These are phyloP conservation scores for Scopus umbretta DNA, from an alignment of 2,113 vertebrate genomes.

Conservation along the genomic window DNA sequence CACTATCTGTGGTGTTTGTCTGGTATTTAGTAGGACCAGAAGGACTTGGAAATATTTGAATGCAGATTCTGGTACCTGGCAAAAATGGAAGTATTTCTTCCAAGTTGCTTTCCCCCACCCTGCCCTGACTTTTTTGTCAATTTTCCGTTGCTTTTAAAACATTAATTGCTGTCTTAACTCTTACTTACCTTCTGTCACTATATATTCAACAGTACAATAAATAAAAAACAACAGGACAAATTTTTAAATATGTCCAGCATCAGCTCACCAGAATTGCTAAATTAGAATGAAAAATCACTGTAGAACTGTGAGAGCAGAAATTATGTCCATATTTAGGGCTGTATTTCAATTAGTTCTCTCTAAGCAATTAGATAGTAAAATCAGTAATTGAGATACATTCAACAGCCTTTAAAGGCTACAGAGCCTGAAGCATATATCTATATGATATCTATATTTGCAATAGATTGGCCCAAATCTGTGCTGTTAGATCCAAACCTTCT, in stretches of 20 bases:
- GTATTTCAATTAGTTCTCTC: neutral
- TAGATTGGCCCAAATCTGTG: neutral
- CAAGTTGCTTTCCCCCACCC: neutral
- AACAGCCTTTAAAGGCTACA: neutral
- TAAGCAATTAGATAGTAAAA: constrained; percentile 20
- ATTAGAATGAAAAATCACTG: neutral
- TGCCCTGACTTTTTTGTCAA: neutral
- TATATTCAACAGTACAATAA: neutral
- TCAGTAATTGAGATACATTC: neutral
- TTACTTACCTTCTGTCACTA: neutral
- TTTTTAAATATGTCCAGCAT: neutral
- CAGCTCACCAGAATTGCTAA: neutral
- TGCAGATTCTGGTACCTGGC: neutral
- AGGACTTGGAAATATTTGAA: neutral
- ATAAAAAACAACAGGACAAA: neutral
- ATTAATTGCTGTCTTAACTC: neutral
- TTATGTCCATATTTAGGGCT: neutral
- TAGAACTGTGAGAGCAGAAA: neutral
- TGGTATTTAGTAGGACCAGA: neutral
- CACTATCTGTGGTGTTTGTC: neutral
- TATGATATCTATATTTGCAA: too few species aligned
- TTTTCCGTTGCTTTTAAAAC: neutral
- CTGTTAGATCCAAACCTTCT: neutral
- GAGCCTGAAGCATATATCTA: neutral
- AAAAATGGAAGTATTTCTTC: neutral